Evolutionary conservation across 1,140 invertebrate genomes (phyloP).

Genomic region (Philopotamus ludificatus): DNA sequence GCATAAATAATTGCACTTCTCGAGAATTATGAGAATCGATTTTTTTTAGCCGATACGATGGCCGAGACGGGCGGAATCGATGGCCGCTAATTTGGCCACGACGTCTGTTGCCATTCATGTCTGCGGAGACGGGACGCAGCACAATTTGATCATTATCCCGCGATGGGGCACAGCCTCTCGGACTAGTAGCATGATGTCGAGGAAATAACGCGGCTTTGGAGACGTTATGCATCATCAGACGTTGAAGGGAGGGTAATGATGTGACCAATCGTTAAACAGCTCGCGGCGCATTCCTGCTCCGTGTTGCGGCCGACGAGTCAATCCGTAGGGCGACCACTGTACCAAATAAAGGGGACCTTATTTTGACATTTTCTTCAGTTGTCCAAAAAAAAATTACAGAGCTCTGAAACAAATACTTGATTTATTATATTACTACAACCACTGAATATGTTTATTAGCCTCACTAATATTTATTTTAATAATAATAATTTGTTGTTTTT

Average conservation of each 20-base stretch:
- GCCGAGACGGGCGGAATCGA: background rate
- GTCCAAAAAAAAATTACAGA: no score
- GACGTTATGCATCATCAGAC: constrained; percentile 13
- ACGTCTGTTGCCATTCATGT: constrained; percentile 21
- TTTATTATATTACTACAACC: no score
- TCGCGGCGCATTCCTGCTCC: constrained; percentile 20
- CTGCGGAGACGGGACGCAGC: background rate
- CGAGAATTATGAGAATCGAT: no score
- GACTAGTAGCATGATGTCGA: constrained; percentile 22
- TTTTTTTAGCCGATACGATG: no score
- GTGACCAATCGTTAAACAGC: constrained; percentile 26
- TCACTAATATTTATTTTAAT: no score
- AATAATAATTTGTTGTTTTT: no score
- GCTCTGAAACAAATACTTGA: no score
- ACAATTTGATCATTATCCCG: constrained; percentile 19
- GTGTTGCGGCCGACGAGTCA: constrained; percentile 23
- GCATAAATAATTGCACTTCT: no score
- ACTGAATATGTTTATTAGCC: no score
- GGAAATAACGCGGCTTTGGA: constrained; percentile 11
- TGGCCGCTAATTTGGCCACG: constrained; percentile 12
- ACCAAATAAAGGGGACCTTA: no score
- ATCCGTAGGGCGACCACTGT: constrained; percentile 14
- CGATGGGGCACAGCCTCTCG: background rate
- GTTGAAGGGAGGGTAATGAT: constrained; percentile 20
- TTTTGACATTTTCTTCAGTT: no score